These are phyloP conservation scores for Bombus breviceps DNA, from an alignment of 1,140 invertebrate species.

Conservation along the genomic window DNA sequence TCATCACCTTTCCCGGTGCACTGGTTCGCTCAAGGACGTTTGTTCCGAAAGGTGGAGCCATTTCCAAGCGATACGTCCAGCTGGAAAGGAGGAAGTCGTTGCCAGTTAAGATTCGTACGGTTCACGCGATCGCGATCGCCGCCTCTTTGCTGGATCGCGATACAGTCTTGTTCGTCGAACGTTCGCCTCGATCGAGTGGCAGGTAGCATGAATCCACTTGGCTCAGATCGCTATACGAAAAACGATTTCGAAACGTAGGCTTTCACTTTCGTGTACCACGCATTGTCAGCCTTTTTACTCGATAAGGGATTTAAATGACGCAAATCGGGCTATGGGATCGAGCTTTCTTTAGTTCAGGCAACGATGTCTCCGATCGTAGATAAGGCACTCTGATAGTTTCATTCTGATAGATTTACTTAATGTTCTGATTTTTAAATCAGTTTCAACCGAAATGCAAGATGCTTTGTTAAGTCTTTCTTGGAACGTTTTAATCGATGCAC, in stretches of 20 bases:
- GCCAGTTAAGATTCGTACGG: slow-evolving; percentile 26
- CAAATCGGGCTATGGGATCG: neutral
- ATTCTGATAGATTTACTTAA: too few species aligned
- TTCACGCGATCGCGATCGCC: slow-evolving; percentile 34
- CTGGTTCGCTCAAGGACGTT: slow-evolving; percentile 68
- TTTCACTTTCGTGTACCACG: slow-evolving; percentile 38
- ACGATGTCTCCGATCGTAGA: too few species aligned
- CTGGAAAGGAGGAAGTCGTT: slow-evolving; percentile 66
- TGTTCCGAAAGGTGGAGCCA: slow-evolving; percentile 65
- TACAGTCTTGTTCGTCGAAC: neutral
- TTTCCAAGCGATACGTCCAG: slow-evolving; percentile 51
- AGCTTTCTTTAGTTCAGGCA: neutral
- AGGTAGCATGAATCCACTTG: neutral
- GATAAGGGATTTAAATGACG: slow-evolving; percentile 24
- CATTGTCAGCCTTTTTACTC: slow-evolving; percentile 1
- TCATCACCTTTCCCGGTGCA: slow-evolving; percentile 72
- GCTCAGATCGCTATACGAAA: neutral
- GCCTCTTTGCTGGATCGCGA: neutral
- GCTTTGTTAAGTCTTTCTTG: too few species aligned
- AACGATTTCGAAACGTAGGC: slow-evolving; percentile 33
- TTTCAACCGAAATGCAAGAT: too few species aligned
- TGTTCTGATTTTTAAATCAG: too few species aligned
- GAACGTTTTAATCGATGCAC: too few species aligned
- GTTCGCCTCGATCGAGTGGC: neutral
- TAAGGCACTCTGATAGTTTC: too few species aligned